Percentiles rank a stretch among this genome's conserved stretches.
Evolutionary conservation across 2,888 invertebrate species (phyloP).

Genomic region (Leptopterna dolabrata): DNA sequence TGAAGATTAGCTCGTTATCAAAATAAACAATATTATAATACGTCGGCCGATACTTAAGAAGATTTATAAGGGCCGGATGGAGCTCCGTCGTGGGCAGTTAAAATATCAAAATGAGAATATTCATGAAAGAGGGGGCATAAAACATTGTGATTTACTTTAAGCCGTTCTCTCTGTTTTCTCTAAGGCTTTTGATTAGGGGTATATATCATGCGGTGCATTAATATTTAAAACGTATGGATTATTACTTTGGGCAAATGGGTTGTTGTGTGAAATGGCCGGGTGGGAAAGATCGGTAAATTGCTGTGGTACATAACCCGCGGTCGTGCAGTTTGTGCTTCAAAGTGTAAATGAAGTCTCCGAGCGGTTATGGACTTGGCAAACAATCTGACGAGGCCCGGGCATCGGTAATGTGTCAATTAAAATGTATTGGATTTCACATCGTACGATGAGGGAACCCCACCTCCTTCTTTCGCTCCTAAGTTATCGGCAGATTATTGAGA

Average conservation of each 20-base stretch:
- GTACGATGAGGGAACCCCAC: background rate
- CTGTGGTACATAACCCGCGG: background rate
- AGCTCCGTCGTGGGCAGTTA: constrained; percentile 47
- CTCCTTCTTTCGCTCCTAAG: background rate
- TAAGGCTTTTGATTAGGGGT: constrained; percentile 47
- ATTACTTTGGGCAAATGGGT: background rate
- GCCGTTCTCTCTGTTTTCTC: constrained; percentile 34
- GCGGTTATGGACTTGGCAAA: background rate
- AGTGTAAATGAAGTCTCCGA: background rate
- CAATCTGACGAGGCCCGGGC: background rate
- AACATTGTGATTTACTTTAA: constrained; percentile 50
- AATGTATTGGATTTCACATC: background rate
- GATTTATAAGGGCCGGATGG: constrained; percentile 41
- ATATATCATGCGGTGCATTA: constrained; percentile 50
- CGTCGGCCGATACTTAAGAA: constrained; percentile 16
- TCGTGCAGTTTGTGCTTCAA: background rate
- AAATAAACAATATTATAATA: constrained; percentile 33
- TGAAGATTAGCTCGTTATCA: background rate
- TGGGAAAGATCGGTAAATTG: background rate
- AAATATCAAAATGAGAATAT: constrained; percentile 54
- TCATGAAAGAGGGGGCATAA: constrained; percentile 49
- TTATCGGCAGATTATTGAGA: background rate
- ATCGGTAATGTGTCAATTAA: background rate
- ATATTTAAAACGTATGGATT: constrained; percentile 41
- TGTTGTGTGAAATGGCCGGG: background rate